Evolutionary conservation across 2,797 vertebrate species (phyloP).

Genomic region (Liparis tanakae): DNA sequence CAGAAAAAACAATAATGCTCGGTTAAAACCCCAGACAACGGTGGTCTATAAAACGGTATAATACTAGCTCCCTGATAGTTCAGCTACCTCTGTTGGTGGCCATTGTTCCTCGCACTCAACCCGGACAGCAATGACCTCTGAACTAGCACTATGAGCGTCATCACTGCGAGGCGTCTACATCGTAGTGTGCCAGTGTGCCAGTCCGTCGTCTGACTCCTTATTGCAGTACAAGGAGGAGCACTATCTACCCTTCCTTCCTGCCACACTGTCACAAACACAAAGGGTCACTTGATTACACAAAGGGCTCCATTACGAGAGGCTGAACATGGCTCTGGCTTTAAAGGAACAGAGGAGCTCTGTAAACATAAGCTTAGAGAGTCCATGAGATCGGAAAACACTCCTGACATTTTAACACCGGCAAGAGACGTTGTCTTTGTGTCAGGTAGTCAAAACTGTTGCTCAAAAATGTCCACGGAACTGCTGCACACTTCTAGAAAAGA

Average conservation of each 20-base stretch:
- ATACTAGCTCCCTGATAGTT: background rate
- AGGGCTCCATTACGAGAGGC: conserved; percentile 62
- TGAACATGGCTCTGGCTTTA: conserved; percentile 60
- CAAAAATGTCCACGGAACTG: conserved; percentile 41
- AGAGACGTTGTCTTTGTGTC: conserved; percentile 46
- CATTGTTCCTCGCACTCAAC: background rate
- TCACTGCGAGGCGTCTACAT: conserved; percentile 2
- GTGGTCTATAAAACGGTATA: background rate
- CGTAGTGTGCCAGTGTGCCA: conserved; percentile 41
- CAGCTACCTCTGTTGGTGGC: background rate
- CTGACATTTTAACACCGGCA: conserved; percentile 42
- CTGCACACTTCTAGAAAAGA: conserved; percentile 26
- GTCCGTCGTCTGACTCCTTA: conserved; percentile 47
- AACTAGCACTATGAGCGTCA: conserved; percentile 9
- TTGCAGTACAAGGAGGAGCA: conserved; percentile 53
- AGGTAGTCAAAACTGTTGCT: conserved; percentile 40
- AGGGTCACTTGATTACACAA: conserved; percentile 71
- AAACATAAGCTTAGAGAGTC: conserved; percentile 60
- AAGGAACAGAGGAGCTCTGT: conserved; percentile 71
- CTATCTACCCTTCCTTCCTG: conserved; percentile 63
- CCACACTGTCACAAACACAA: conserved; percentile 65
- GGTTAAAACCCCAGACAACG: background rate
- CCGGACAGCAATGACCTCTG: conserved; percentile 9
- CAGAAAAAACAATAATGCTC: background rate
- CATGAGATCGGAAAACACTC: conserved; percentile 50